Percentiles rank a stretch among this genome's conserved stretches.
Conservation (phyloP, 2,113 vertebrate genomes). For the Actenoides lindsayi region DNA sequence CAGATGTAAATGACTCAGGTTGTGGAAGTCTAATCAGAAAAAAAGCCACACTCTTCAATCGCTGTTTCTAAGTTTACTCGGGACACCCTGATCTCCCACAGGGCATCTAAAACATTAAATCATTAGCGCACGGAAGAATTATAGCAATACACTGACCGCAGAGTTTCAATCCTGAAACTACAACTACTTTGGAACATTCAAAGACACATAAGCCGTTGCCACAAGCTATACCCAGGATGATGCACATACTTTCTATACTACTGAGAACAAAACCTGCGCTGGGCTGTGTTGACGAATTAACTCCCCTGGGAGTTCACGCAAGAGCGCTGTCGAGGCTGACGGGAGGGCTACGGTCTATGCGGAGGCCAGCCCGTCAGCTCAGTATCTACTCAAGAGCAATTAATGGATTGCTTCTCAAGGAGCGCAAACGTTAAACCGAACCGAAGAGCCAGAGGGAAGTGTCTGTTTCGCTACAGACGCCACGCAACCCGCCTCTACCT, state of each 20-base stretch:
- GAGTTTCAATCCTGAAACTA: not conserved
- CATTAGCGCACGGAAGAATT: accelerated
- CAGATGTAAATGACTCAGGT: not conserved
- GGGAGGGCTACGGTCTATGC: accelerated
- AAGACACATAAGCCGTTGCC: accelerated
- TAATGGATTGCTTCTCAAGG: accelerated
- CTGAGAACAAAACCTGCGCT: accelerated
- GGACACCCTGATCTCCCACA: not conserved
- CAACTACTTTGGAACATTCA: not conserved
- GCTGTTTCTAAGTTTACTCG: not conserved
- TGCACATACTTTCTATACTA: accelerated
- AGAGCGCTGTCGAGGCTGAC: not conserved
- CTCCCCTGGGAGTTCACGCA: not conserved
- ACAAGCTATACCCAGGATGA: not conserved
- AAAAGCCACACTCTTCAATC: not conserved
- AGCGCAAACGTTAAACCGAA: accelerated
- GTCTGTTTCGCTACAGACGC: accelerated
- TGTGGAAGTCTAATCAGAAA: not conserved
- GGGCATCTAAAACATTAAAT: not conserved
- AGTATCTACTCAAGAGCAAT: accelerated
- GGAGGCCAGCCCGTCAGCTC: not conserved
- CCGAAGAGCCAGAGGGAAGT: accelerated
- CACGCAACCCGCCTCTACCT: accelerated
- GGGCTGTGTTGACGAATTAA: not conserved
- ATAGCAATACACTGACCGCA: not conserved